phyloP scores from a whole-genome alignment of 2,113 vertebrate species.

The Gallinago media region DNA sequence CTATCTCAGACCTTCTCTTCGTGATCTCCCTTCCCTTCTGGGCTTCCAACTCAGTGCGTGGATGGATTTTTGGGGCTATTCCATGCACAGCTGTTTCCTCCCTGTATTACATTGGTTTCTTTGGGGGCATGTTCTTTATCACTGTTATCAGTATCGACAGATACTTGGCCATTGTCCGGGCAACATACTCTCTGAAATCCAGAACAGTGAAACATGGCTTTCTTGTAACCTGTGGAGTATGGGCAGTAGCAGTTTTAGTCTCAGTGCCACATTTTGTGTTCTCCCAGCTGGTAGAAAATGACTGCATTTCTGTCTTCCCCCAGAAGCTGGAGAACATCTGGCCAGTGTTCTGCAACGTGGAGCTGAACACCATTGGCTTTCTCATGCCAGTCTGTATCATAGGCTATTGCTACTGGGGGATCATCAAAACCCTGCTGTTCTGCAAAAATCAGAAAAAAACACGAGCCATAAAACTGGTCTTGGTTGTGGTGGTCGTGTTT shows the following conservation, averaged over 20 bases:
- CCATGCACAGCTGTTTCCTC: conserved; percentile 83
- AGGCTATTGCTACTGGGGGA: conserved; percentile 86
- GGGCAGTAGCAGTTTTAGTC: conserved; percentile 79
- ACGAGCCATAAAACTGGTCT: conserved; percentile 85
- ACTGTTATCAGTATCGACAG: conserved; percentile 89
- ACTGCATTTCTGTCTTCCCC: conserved; percentile 65
- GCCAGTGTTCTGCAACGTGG: conserved; percentile 80
- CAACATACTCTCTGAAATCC: conserved; percentile 79
- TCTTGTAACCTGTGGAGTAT: conserved; percentile 73
- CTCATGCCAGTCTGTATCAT: conserved; percentile 84
- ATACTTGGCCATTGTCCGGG: conserved; percentile 89
- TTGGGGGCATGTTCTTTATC: conserved; percentile 89
- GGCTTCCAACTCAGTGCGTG: conserved; percentile 73
- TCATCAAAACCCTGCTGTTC: conserved; percentile 81
- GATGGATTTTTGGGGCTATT: conserved; percentile 79
- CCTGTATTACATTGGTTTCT: conserved; percentile 85
- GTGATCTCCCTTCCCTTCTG: conserved; percentile 88
- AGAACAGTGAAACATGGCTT: conserved; percentile 76
- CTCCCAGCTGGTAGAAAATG: not conserved
- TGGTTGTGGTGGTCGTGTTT: conserved; percentile 84
- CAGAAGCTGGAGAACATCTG: conserved; percentile 69
- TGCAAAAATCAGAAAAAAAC: conserved; percentile 85
- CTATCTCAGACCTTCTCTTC: conserved; percentile 87
- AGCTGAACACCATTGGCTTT: conserved; percentile 81
- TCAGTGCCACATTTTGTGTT: conserved; percentile 87